These are phyloP conservation scores for Eilema depressum DNA, from an alignment of 2,888 invertebrate species.

Conservation along the genomic window DNA sequence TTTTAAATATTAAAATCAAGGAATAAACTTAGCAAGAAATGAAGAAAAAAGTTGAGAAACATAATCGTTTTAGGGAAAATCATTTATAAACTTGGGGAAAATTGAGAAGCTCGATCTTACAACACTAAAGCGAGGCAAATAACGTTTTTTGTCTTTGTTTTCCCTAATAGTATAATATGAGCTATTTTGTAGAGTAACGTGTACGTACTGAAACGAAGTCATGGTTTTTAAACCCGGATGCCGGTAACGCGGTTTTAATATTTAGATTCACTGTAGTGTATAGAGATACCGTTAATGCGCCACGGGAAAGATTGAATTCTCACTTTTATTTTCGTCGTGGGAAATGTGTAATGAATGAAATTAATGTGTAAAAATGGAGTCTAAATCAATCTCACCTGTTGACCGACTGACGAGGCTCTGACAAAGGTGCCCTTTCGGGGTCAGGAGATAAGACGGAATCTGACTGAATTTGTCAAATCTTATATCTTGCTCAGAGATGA, in stretches of 20 bases:
- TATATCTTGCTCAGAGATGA: no score
- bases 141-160: conserved; percentile 44
- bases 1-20: not conserved
- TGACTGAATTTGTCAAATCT: no score
- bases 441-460: not conserved
- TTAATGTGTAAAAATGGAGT: no score
- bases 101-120: not conserved
- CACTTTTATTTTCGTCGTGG: conserved; percentile 81
- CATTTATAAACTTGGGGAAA: conserved; percentile 1
- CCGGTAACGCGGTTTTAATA: conserved; percentile 71
- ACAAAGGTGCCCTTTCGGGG: not conserved
- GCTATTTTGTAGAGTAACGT: conserved; percentile 62
- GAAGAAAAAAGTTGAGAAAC: not conserved
- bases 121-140: conserved; percentile 26
- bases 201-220: conserved; percentile 57
- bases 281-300: conserved; percentile 73
- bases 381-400: not conserved
- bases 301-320: conserved; percentile 73
- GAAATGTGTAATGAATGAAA: conserved; percentile 44
- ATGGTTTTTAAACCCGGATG: conserved; percentile 77
- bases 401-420: not conserved
- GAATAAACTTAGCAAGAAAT: not conserved
- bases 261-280: conserved; percentile 75
- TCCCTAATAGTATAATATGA: conserved; percentile 57
- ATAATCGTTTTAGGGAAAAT: not conserved